Evolutionary conservation across 2,797 vertebrate species (phyloP), one percentile per base, ranked within the genome.

Genomic region (Sylvilagus floridanus): DNA sequence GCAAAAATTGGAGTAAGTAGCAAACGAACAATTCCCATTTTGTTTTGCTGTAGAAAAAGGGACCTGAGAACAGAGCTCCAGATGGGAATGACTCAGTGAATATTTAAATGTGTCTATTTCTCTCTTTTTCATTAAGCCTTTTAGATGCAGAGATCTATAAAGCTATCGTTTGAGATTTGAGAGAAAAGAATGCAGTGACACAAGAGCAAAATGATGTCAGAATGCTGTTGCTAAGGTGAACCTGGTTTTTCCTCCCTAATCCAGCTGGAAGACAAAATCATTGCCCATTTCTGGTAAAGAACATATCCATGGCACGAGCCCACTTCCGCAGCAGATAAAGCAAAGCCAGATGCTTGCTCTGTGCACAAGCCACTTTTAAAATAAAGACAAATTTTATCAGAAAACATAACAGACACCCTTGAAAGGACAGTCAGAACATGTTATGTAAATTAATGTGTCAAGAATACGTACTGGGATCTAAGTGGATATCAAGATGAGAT

Each of bases 231-330:
- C 93, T 95, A 95, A 91, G 92, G 92, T 96, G 91, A 94, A 24
- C 71, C 47, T 82, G 85, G 85, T 69, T 94, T 95, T 92, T 85
- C 94, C 42, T 94, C 89, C 91, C 88, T 84, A 71, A 87, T 95
- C 84, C 96, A 73, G 30, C 92, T 87, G 79, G 90, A 93, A 95
- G 62, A 66, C 54, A 60, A 95, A 95, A 88, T 93, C 77, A 89
- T 93, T 95, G 92, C 85, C 85, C 68, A 26, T 92, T 96, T 96
- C 96, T 93, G 90, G 94, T 87, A 88, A 97, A 94, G 90, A 94
- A 83, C 92, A 37, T 35, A 79, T 52, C 92, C 57, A 28, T 57
- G 90, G 77, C 88, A 90, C 4, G 73, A 84, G 90, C 79, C 35
- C 76, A 71, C 81, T 84, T 91, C 90, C 84, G 68, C 32, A 86